phyloP scores from a whole-genome alignment of 1,140 invertebrate species.

The Stegodyphus dumicola region DNA sequence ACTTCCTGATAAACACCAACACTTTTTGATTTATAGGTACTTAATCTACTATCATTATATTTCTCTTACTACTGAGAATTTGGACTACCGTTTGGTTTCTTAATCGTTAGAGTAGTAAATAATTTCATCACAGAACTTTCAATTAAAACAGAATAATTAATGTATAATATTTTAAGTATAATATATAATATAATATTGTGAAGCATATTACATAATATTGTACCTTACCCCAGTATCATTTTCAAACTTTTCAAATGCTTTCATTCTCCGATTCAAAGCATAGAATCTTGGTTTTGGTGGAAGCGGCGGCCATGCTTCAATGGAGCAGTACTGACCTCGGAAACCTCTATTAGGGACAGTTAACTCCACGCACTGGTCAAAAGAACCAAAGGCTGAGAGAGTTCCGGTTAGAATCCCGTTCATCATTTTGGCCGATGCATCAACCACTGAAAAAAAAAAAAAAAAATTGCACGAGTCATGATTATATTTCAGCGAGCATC shows the following conservation, averaged over 20 bases:
- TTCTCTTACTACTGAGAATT: too few species aligned
- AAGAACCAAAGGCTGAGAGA: constrained; percentile 56
- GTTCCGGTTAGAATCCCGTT: constrained; percentile 58
- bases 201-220: too few species aligned
- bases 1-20: too few species aligned
- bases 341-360: background rate
- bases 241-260: constrained; percentile 50
- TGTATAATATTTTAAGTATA: too few species aligned
- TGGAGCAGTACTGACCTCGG: constrained; percentile 32
- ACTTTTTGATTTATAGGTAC: too few species aligned
- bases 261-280: constrained; percentile 23
- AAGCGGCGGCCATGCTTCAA: constrained; percentile 17
- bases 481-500: too few species aligned
- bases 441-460: constrained; percentile 51
- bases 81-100: too few species aligned
- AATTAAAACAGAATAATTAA: too few species aligned
- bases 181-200: too few species aligned
- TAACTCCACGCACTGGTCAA: constrained; percentile 61
- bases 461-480: background rate
- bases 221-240: constrained; percentile 33
- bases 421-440: constrained; percentile 57
- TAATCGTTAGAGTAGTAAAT: too few species aligned
- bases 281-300: constrained; percentile 41
- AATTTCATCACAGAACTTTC: too few species aligned
- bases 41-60: too few species aligned